These are phyloP conservation scores for Ramazzottius varieornatus DNA, from an alignment of 2,888 invertebrate species.

Conservation along the genomic window DNA sequence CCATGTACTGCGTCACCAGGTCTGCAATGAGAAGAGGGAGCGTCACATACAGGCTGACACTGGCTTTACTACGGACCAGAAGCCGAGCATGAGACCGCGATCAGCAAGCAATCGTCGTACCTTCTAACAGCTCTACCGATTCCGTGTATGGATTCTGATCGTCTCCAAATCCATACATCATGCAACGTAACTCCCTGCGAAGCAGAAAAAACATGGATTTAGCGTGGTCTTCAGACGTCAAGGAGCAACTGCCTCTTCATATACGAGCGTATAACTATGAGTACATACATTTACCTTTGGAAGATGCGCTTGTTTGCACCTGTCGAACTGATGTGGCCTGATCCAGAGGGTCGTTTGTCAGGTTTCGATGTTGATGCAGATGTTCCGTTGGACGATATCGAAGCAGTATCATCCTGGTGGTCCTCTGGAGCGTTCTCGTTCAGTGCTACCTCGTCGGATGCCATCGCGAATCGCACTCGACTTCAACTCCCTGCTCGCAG, in stretches of 20 bases:
- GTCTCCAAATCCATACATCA: constrained; percentile 99
- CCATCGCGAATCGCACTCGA: no score
- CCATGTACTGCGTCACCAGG: not conserved
- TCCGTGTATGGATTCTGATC: constrained; percentile 97
- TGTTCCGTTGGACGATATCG: not conserved
- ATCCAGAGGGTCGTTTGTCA: not conserved
- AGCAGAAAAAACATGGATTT: constrained; percentile 5
- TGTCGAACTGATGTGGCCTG: not conserved
- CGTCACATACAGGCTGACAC: no score
- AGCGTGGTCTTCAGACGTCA: no score
- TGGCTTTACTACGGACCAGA: no score
- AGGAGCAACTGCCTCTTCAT: no score
- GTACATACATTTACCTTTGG: not conserved
- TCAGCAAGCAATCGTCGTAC: no score
- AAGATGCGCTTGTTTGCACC: not conserved
- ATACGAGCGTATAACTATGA: not conserved
- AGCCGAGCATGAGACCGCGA: no score
- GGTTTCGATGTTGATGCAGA: not conserved
- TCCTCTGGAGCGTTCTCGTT: no score
- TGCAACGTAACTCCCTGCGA: constrained; percentile 39
- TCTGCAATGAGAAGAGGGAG: not conserved
- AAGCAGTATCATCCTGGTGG: not conserved
- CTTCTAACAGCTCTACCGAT: constrained; percentile 86
- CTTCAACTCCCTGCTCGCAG: no score
- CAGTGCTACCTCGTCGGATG: no score